A percentile compares a stretch with the other conserved stretches of the same genome.
Evolutionary conservation across 2,797 vertebrate genomes (phyloP).

Genomic region (Rhabdomys pumilio): DNA sequence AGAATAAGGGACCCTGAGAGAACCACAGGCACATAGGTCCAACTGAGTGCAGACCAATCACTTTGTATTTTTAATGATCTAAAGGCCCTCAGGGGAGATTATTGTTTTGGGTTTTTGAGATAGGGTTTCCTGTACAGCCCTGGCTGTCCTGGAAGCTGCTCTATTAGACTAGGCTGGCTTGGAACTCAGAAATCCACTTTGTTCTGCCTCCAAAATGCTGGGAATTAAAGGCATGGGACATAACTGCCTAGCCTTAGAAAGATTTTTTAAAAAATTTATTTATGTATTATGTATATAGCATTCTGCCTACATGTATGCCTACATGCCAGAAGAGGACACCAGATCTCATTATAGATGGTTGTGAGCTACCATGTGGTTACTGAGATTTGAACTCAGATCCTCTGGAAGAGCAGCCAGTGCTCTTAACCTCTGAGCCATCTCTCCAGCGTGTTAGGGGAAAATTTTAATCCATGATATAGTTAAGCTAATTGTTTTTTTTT

Average conservation of each 20-base stretch:
- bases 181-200: neutral
- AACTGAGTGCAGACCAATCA: neutral
- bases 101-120: neutral
- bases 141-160: neutral
- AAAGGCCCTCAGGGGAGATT: neutral
- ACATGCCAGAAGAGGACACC: no score
- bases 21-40: neutral
- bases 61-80: neutral
- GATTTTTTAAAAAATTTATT: neutral
- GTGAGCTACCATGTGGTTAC: no score
- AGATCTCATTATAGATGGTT: no score
- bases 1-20: neutral
- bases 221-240: neutral
- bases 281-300: neutral
- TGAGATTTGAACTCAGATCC: neutral
- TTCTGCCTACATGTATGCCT: no score
- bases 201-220: neutral
- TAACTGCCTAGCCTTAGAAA: neutral
- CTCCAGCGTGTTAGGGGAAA: no score
- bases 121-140: neutral
- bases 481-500: conserved; percentile 13
- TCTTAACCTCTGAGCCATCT: no score
- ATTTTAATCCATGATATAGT: neutral
- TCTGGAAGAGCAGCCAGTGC: neutral
- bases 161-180: neutral